These are phyloP conservation scores for Mechanitis mazaeus DNA, from an alignment of 2,888 invertebrate species.

Conservation along the genomic window DNA sequence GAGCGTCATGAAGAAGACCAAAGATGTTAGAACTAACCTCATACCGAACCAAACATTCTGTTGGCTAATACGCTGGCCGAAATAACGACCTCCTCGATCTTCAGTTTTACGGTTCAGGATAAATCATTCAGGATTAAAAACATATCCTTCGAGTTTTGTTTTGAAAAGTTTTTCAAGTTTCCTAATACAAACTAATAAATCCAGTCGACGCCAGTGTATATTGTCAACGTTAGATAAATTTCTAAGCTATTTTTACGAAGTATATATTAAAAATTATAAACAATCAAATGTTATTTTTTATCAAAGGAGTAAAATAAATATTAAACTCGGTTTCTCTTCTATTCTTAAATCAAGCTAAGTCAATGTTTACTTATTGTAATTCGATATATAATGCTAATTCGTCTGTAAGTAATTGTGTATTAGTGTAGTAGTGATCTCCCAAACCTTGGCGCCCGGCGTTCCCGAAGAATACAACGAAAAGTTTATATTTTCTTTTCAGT, in stretches of 20 bases:
- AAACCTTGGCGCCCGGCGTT: slow-evolving; percentile 67
- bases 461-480: slow-evolving; percentile 68
- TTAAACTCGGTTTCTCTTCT: slow-evolving; percentile 46
- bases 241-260: slow-evolving; percentile 19
- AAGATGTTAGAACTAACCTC: slow-evolving; percentile 74
- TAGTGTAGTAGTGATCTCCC: slow-evolving; percentile 75
- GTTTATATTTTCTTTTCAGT: slow-evolving; percentile 55
- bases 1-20: slow-evolving; percentile 71
- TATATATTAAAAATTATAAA: slow-evolving; percentile 14
- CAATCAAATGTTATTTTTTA: slow-evolving; percentile 32
- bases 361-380: slow-evolving; percentile 75
- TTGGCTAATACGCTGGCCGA: slow-evolving; percentile 50
- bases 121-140: too few species aligned
- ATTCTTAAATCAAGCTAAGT: slow-evolving; percentile 69
- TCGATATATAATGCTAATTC: slow-evolving; percentile 71
- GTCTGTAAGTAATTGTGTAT: slow-evolving; percentile 72
- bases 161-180: too few species aligned
- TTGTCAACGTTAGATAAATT: slow-evolving; percentile 24
- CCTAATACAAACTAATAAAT: not conserved
- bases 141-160: too few species aligned
- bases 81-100: not conserved
- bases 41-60: slow-evolving; percentile 73
- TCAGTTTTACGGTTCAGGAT: too few species aligned
- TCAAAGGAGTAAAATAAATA: slow-evolving; percentile 16
- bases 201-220: slow-evolving; percentile 14